Evolutionary conservation across 2,888 invertebrate genomes (phyloP).

Genomic region (Philonicus albiceps): DNA sequence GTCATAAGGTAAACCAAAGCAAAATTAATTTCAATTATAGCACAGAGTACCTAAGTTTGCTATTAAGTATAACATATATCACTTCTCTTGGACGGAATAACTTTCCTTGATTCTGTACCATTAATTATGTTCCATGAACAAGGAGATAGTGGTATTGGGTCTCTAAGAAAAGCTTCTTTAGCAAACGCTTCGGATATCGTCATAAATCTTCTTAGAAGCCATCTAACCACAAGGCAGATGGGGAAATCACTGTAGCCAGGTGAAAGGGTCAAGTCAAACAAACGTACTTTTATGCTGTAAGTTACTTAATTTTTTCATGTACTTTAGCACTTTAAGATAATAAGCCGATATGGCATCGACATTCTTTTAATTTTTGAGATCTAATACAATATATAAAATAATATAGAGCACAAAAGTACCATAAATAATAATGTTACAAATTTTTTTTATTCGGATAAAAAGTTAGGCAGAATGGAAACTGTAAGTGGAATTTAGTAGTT

Average conservation of each 20-base stretch:
- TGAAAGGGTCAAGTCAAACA: background rate
- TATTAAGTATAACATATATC: slow-evolving; percentile 40
- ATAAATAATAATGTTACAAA: too few relatives aligned
- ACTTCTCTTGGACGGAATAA: slow-evolving; percentile 28
- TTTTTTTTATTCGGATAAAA: too few relatives aligned
- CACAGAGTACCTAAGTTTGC: slow-evolving; percentile 19
- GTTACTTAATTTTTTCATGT: background rate
- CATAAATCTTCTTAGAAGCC: slow-evolving; percentile 31
- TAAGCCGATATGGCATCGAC: background rate
- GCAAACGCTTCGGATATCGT: background rate
- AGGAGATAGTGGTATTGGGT: background rate
- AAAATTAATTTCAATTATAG: slow-evolving; percentile 40
- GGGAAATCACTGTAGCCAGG: slow-evolving; percentile 31
- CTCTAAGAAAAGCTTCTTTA: slow-evolving; percentile 5
- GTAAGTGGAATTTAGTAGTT: too few relatives aligned
- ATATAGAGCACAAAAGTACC: too few relatives aligned
- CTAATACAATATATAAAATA: too few relatives aligned
- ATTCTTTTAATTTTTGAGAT: too few relatives aligned
- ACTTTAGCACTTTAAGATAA: background rate
- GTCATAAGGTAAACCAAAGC: slow-evolving; percentile 6
- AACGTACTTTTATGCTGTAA: background rate
- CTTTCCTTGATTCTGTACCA: slow-evolving; percentile 14
- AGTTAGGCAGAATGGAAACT: too few relatives aligned
- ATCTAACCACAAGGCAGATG: slow-evolving; percentile 32
- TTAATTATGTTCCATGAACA: slow-evolving; percentile 10